Evolutionary conservation across 2,113 vertebrate genomes (phyloP), one percentile per base, ranked within the genome.

Genomic region (Sardina pilchardus): DNA sequence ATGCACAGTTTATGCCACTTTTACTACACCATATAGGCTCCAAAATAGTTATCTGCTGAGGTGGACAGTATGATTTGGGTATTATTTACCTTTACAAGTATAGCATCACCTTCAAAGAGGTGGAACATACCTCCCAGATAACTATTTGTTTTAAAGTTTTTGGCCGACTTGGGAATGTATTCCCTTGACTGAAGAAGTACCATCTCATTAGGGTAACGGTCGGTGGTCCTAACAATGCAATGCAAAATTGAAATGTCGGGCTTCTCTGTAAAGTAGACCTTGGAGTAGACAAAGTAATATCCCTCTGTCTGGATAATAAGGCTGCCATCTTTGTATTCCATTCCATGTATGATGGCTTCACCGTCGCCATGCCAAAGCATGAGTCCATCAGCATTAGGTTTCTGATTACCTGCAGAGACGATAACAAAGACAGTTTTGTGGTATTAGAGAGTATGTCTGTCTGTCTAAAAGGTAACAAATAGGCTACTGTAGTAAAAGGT

Each of bases 241-340:
- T 97, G 96, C 4, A 42, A 85, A 95, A 89, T 0, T 0, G 0
- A 0, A 1, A 0, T 0, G 10, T 34, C 0, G 17, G 84, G 50
- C 16, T 12, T 36, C 0, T 21, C 85, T 7, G 10, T 56, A 85
- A 96, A 92, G 87, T 87, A 93, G 84, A 97, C 87, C 85, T 96
- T 97, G 34, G 97, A 96, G 81, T 97, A 98, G 85, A 98, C 78
- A 12, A 94, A 96, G 82, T 97, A 98, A 87, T 89, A 94, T 1
- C 96, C 97, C 0, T 95, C 88, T 44, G 88, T 87, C 36, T 84
- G 67, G 26, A 94, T 90, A 71, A 94, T 45, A 0, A 98, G 93
- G 0, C 89, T 89, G 0, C 93, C 90, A 0, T 93, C 2, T 0
- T 1, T 85, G 91, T 96, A 96, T 9, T n/a, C 1, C 82, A 98